Conservation (phyloP, 1,140 invertebrate species). For the Drosophila sp. region DNA sequence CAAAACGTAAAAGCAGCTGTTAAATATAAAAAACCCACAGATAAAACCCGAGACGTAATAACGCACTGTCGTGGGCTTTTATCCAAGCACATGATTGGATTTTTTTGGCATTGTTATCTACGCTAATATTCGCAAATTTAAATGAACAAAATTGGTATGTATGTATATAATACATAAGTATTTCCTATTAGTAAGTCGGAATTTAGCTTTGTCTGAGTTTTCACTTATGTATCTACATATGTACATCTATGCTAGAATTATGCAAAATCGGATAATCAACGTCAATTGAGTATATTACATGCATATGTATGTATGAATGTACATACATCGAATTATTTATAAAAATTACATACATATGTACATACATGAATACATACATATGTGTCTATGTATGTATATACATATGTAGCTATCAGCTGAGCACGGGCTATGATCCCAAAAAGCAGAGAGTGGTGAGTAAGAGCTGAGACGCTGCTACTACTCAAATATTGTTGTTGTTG, state of each 20-base stretch:
- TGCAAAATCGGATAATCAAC: conserved; percentile 31
- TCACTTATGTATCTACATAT: background rate
- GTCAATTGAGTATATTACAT: background rate
- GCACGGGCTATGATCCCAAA: background rate
- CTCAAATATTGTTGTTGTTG: conserved; percentile 16
- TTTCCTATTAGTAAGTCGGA: conserved; percentile 19
- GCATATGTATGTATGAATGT: too few relatives aligned
- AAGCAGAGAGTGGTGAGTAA: background rate
- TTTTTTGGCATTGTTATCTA: conserved; percentile 42
- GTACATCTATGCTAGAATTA: conserved; percentile 15
- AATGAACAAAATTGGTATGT: conserved; percentile 31
- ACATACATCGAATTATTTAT: background rate
- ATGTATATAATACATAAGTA: conserved; percentile 29
- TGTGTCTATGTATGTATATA: conserved; percentile 1
- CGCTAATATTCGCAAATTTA: conserved; percentile 61
- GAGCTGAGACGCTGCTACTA: conserved; percentile 19
- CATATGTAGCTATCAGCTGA: conserved; percentile 1
- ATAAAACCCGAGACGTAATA: conserved; percentile 3
- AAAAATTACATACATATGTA: background rate
- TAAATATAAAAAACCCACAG: conserved; percentile 3
- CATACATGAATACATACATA: background rate
- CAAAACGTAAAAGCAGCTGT: background rate
- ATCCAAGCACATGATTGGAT: conserved; percentile 62
- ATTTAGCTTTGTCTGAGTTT: too few relatives aligned
- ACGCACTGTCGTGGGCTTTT: background rate